Conservation (phyloP, 2,113 vertebrate genomes). For the Ellobius talpinus region DNA sequence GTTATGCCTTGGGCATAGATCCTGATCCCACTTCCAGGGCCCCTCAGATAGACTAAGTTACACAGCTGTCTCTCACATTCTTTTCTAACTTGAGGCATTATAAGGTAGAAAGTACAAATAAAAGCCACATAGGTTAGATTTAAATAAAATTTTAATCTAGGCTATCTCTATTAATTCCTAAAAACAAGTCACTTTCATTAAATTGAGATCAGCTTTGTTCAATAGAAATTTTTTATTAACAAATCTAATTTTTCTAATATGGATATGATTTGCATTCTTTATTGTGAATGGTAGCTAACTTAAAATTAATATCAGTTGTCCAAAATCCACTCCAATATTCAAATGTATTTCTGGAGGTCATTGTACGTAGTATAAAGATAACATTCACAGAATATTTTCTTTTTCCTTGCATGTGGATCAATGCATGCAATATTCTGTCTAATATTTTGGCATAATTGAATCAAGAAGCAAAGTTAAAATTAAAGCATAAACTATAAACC, state of each 20-base stretch:
- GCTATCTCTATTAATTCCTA: not conserved
- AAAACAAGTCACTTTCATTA: not conserved
- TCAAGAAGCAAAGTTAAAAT: too few relatives aligned
- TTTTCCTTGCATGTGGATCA: not conserved
- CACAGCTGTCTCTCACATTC: not conserved
- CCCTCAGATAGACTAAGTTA: too few relatives aligned
- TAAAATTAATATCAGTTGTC: not conserved
- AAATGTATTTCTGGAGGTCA: not conserved
- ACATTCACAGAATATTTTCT: not conserved
- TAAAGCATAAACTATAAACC: too few relatives aligned
- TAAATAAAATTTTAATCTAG: not conserved
- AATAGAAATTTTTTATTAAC: not conserved
- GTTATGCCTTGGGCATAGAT: too few relatives aligned
- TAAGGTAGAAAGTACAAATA: not conserved
- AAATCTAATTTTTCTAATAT: not conserved
- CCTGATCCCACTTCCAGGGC: too few relatives aligned
- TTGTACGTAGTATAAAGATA: not conserved
- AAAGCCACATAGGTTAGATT: not conserved
- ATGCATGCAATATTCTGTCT: not conserved
- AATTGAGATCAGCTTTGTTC: not conserved
- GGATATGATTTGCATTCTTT: not conserved
- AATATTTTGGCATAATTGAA: not conserved
- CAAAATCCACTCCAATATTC: not conserved
- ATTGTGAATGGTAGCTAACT: not conserved
- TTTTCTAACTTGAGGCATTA: not conserved